Conservation (phyloP, 1,140 invertebrate genomes). For the Drosophila takahashii region DNA sequence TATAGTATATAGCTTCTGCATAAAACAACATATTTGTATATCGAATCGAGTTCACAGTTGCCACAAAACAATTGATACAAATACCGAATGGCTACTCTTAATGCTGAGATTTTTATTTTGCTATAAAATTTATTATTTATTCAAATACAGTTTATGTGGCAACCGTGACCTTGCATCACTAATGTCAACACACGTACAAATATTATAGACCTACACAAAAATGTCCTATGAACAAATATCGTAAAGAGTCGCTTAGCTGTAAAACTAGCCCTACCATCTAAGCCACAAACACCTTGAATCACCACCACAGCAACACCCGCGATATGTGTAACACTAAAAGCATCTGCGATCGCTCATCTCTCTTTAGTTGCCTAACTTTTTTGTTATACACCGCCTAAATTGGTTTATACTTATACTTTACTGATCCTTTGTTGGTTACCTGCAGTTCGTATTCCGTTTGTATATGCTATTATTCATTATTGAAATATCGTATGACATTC, state of each 20-base stretch:
- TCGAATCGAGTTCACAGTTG: not conserved
- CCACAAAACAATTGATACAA: not conserved
- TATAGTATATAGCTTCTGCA: constrained; percentile 38
- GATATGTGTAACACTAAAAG: constrained; percentile 32
- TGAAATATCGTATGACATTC: constrained; percentile 11
- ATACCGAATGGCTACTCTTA: not conserved
- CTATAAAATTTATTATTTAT: no score
- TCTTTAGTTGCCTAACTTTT: constrained; percentile 26
- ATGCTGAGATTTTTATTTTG: not conserved
- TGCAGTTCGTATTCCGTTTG: constrained; percentile 8
- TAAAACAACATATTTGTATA: constrained; percentile 1
- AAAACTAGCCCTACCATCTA: constrained; percentile 44
- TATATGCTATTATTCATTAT: constrained; percentile 16
- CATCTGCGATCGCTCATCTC: constrained; percentile 49
- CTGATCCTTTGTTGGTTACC: not conserved
- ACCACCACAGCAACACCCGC: constrained; percentile 20
- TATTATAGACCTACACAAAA: constrained; percentile 1
- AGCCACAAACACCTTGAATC: constrained; percentile 23
- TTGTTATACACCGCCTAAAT: constrained; percentile 37
- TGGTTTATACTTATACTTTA: constrained; percentile 34
- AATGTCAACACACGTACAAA: not conserved
- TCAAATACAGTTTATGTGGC: no score
- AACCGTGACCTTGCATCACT: not conserved
- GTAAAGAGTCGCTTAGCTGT: constrained; percentile 46
- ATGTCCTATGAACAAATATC: constrained; percentile 18